phyloP scores from a whole-genome alignment of 2,797 vertebrate genomes.

The Sebastes vulpes region DNA sequence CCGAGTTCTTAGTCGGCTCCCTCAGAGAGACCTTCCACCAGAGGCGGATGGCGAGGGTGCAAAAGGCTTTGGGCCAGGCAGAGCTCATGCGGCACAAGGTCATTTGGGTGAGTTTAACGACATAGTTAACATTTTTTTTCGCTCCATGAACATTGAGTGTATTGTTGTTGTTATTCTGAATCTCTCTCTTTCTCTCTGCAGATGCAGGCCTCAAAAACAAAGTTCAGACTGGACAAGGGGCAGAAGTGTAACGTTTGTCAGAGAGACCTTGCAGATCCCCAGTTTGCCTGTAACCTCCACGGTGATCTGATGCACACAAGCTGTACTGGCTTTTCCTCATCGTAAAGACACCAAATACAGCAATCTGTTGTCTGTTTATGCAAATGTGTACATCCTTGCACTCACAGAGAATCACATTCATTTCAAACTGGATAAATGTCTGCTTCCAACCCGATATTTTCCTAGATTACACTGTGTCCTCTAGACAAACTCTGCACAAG shows the following conservation, averaged over 20 bases:
- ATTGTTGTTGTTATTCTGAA: slow-evolving; percentile 6
- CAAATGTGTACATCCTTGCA: slow-evolving; percentile 6
- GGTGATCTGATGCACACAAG: slow-evolving; percentile 76
- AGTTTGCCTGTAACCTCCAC: slow-evolving; percentile 60
- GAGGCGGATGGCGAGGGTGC: slow-evolving; percentile 70
- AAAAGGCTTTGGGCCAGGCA: slow-evolving; percentile 66
- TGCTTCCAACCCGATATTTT: slow-evolving; percentile 40
- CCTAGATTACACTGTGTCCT: slow-evolving; percentile 42
- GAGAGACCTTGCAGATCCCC: slow-evolving; percentile 53
- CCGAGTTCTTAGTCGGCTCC: slow-evolving; percentile 68
- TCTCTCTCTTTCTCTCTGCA: slow-evolving; percentile 37
- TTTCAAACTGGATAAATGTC: slow-evolving; percentile 29
- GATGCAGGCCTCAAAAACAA: slow-evolving; percentile 69
- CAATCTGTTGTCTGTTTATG: background rate
- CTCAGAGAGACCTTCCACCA: slow-evolving; percentile 76
- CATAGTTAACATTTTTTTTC: slow-evolving; percentile 9
- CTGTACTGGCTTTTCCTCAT: slow-evolving; percentile 44
- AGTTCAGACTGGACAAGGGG: slow-evolving; percentile 64
- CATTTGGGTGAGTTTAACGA: slow-evolving; percentile 69
- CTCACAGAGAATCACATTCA: slow-evolving; percentile 34
- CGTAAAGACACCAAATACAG: background rate
- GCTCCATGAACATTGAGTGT: slow-evolving; percentile 10
- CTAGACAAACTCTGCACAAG: slow-evolving; percentile 38
- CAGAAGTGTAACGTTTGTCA: slow-evolving; percentile 71
- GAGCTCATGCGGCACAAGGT: slow-evolving; percentile 74